phyloP scores from a whole-genome alignment of 2,113 vertebrate species.

The Cyanoderma ruficeps region DNA sequence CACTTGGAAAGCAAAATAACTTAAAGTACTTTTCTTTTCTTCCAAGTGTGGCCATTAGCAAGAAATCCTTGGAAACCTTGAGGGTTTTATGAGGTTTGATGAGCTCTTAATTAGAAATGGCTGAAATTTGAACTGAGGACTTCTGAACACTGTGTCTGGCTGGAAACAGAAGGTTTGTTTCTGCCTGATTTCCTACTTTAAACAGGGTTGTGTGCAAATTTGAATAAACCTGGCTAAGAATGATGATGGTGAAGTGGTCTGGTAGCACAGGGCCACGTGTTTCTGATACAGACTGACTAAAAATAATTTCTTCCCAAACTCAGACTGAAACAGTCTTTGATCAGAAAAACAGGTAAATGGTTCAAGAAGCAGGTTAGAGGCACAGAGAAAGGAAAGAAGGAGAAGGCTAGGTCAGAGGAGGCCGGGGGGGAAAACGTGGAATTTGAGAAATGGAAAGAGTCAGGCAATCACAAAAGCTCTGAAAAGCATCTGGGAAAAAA shows the following conservation, averaged over 20 bases:
- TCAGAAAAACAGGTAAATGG: background rate
- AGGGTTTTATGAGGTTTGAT: slow-evolving; percentile 10
- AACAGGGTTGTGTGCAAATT: background rate
- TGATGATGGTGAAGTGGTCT: background rate
- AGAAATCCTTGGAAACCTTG: slow-evolving; percentile 27
- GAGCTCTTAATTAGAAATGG: slow-evolving; percentile 58
- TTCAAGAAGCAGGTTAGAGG: background rate
- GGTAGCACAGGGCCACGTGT: background rate
- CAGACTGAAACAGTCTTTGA: background rate
- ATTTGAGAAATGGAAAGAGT: background rate
- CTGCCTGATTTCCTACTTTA: slow-evolving; percentile 16
- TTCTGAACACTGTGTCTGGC: background rate
- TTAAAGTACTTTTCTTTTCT: background rate
- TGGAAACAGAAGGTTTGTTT: slow-evolving; percentile 9
- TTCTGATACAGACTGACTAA: background rate
- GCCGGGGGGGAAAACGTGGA: background rate
- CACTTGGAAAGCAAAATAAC: slow-evolving; percentile 37
- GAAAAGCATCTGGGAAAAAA: background rate
- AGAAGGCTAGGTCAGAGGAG: background rate
- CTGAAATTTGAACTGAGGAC: slow-evolving; percentile 33
- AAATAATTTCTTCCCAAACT: background rate
- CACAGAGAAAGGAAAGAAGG: background rate
- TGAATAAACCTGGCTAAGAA: background rate
- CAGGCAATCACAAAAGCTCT: background rate
- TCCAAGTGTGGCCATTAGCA: slow-evolving; percentile 13